These are phyloP conservation scores for Harpegnathos saltator DNA, from an alignment of 1,140 invertebrate genomes.

Conservation along the genomic window DNA sequence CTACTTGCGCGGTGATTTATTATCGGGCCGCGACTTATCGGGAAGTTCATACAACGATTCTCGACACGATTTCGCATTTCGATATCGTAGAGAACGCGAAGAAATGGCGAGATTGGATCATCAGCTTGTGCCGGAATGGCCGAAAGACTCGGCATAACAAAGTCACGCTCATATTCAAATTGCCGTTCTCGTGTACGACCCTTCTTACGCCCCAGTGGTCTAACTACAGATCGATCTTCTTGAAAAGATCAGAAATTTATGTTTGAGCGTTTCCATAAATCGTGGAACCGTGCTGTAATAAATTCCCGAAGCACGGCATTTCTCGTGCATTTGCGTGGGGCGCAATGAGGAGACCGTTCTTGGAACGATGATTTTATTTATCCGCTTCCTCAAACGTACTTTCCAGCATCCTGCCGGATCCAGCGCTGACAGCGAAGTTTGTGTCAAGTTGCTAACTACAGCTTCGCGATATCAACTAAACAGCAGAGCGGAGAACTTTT, in stretches of 20 bases:
- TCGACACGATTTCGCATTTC: no score
- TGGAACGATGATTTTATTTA: not conserved
- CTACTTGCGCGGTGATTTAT: no score
- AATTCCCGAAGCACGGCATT: conserved; percentile 13
- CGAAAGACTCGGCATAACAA: not conserved
- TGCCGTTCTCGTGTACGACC: not conserved
- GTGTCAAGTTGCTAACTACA: not conserved
- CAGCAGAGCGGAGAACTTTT: not conserved
- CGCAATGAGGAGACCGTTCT: not conserved
- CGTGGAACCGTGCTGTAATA: not conserved
- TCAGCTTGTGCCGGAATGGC: no score
- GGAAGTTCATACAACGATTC: no score
- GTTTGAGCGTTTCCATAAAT: conserved; percentile 23
- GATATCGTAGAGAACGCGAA: no score
- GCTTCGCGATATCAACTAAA: not conserved
- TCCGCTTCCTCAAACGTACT: conserved; percentile 8
- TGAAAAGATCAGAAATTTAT: conserved; percentile 34
- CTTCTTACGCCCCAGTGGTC: not conserved
- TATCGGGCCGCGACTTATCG: no score
- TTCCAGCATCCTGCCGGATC: not conserved
- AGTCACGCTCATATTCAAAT: not conserved
- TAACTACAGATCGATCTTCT: not conserved
- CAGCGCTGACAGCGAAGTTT: no score
- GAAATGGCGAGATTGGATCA: no score
- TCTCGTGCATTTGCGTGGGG: not conserved